Evolutionary conservation across 2,113 vertebrate genomes (phyloP), one percentile per base, ranked within the genome.

Genomic region (Gobio gobio): DNA sequence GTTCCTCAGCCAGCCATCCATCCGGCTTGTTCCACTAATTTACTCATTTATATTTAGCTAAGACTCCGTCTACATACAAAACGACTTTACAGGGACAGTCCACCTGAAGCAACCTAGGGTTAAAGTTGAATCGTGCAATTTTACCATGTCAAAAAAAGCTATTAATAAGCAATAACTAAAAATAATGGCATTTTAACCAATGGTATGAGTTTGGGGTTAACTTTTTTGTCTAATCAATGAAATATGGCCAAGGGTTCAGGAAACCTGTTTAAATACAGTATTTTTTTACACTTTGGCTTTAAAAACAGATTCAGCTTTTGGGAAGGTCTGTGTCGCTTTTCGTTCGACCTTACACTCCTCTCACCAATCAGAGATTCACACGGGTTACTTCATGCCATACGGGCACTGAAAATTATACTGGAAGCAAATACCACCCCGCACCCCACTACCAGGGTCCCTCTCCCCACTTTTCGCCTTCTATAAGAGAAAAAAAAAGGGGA

Each of bases 381-480:
- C 1, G 24, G 61, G 43, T 45, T 45, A 61, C 58, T 63, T 43
- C 22, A 79, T 43, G 36, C 24, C 61, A 66, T 26, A 51, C 24
- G 61, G 43, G 16, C n/a, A 1, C n/a, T 66, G 26, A 33, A 51
- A 47, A 26, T 16, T 51, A 36, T n/a, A 43, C 7, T 20, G 29
- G 61, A 81, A 68, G 36, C 66, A 63, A 66, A 78, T 49, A 78
- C 22, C 51, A 45, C 49, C 82, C n/a, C n/a, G 24, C 59, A 24
- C 40, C 82, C 24, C 45, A 33, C 78, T 70, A 89, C 56, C 77
- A 63, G 64, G 33, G 45, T 74, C 72, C 85, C 70, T 75, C 68
- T 64, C 73, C 63, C 78, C 82, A 78, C 61, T 84, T 75, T 88
- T 24, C 9, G 51, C 84, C 36, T 70, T 79, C 70, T 54, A 72